These are phyloP conservation scores for Trisateles emortualis DNA, from an alignment of 2,888 invertebrate genomes.

Conservation along the genomic window DNA sequence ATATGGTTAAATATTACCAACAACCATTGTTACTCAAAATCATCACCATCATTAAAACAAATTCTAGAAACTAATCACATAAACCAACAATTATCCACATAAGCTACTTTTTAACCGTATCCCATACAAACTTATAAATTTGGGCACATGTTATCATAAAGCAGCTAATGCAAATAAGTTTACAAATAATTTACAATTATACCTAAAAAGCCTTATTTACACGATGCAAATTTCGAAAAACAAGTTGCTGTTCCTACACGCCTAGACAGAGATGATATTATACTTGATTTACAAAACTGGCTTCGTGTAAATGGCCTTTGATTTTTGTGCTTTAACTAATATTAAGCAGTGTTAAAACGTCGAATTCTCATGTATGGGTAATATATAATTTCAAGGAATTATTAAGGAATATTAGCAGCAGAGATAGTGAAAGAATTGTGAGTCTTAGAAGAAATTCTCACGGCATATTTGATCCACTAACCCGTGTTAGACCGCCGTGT, in stretches of 20 bases:
- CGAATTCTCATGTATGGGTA: too few relatives aligned
- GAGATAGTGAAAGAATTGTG: too few relatives aligned
- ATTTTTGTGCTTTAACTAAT: slow-evolving; percentile 33
- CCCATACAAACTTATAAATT: not conserved
- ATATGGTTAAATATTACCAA: slow-evolving; percentile 24
- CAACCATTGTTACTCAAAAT: slow-evolving; percentile 26
- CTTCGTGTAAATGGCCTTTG: too few relatives aligned
- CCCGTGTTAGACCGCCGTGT: too few relatives aligned
- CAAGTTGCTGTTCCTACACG: not conserved
- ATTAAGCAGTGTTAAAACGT: slow-evolving; percentile 17
- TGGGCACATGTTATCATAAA: not conserved
- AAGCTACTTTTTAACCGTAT: slow-evolving; percentile 7
- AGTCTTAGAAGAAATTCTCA: too few relatives aligned
- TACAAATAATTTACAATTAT: slow-evolving; percentile 9
- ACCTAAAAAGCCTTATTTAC: slow-evolving; percentile 5
- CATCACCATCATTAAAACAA: slow-evolving; percentile 52
- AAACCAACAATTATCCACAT: slow-evolving; percentile 54
- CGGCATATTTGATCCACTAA: too few relatives aligned
- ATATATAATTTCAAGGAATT: too few relatives aligned
- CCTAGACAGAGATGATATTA: not conserved
- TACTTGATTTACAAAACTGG: too few relatives aligned
- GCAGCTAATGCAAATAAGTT: not conserved
- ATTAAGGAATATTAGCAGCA: too few relatives aligned
- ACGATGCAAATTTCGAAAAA: not conserved
- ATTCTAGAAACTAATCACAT: slow-evolving; percentile 57